Percentiles rank a stretch among this genome's conserved stretches.
These are phyloP conservation scores for Thaumatotibia leucotreta DNA, from an alignment of 1,140 invertebrate genomes.

Conservation along the genomic window DNA sequence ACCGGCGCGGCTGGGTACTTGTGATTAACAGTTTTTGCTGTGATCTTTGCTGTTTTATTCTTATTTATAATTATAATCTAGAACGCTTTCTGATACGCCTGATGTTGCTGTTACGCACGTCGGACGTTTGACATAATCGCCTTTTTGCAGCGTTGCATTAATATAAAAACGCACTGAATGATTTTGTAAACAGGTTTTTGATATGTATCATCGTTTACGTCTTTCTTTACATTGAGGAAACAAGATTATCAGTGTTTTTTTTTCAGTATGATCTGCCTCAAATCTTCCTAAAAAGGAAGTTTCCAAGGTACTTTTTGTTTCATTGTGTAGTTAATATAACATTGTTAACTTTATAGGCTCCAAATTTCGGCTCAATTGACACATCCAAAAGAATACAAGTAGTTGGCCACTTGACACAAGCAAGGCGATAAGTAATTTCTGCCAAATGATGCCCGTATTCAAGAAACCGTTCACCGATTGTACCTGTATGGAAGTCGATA, in stretches of 20 bases:
- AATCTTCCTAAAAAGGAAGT: too few relatives aligned
- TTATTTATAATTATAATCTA: constrained; percentile 22
- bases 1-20: constrained; percentile 33
- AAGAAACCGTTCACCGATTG: constrained; percentile 16
- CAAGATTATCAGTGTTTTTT: too few relatives aligned
- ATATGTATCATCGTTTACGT: too few relatives aligned
- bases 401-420: neutral
- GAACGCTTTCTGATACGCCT: constrained; percentile 37
- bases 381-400: constrained; percentile 22
- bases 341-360: neutral
- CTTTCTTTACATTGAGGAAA: too few relatives aligned
- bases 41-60: constrained; percentile 44
- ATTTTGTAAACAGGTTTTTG: neutral
- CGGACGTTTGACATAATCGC: constrained; percentile 25
- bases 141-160: neutral
- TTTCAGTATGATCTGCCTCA: too few relatives aligned
- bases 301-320: too few relatives aligned
- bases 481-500: constrained; percentile 50
- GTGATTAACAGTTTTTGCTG: constrained; percentile 57
- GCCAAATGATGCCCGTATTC: constrained; percentile 19
- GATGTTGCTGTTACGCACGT: constrained; percentile 39
- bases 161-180: neutral
- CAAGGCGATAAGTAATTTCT: constrained; percentile 20
- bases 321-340: neutral
- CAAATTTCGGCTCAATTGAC: constrained; percentile 16